Evolutionary conservation across 2,113 vertebrate species (phyloP), one percentile per base, ranked within the genome.

Genomic region (Haliaeetus leucogaster): DNA sequence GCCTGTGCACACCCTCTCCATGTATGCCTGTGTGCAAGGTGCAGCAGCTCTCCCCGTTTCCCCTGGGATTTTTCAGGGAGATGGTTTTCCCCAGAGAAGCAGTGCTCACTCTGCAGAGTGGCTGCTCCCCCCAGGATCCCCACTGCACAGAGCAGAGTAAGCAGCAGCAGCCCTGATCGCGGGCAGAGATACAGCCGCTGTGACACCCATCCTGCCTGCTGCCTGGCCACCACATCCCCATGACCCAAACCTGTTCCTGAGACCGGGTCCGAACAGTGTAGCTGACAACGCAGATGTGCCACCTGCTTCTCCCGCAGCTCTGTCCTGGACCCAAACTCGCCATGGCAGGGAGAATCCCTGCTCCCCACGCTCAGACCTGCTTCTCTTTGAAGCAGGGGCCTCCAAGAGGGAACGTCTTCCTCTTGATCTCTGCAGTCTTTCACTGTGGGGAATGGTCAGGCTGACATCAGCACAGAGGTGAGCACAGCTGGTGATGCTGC

Each of bases 211-310:
- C 65, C 78, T 45, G 9, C 67, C 71, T 29, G 48, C 62, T 86
- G 67, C 72, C 58, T 25, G 50, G n/a, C n/a, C 48, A 61, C 25
- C 13, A 2, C 0, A 0, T 32, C 50, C 66, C 55, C 58, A 4
- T 2, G 11, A 20, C 14, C 56, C 36, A 42, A 8, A 67, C 10
- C 6, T 11, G 23, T 5, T 21, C 29, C 70, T 6, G 0, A 17
- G 2, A 9, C 7, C 0, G 1, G 52, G 1, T 56, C 13, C 1
- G 2, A 58, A 6, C 53, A 55, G 27, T 21, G 6, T 7, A 13
- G 0, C 23, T 40, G 23, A 11, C 26, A 14, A 3, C 0, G 38
- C 56, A 59, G 29, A 47, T 6, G 3, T 23, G 47, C 25, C 76
- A 30, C 26, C 43, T 14, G 62, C 61, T 40, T 42, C 29, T 47